Conservation (phyloP, 1,140 invertebrate species). For the Zelostemma sp. region DNA sequence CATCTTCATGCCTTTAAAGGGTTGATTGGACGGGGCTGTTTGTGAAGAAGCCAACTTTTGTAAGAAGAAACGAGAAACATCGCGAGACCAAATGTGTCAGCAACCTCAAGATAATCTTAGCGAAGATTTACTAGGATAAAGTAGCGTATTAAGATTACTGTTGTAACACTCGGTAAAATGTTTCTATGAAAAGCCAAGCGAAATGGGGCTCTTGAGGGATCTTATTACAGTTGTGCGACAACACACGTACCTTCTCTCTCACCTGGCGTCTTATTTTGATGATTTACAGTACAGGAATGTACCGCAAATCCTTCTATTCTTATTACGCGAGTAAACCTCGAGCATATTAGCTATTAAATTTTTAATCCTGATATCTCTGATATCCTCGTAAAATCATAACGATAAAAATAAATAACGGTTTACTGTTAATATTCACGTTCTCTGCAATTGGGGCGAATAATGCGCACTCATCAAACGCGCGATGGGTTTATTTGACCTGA, state of each 20-base stretch:
- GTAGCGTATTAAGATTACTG: constrained; percentile 32
- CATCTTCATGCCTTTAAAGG: no score
- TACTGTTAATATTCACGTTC: no score
- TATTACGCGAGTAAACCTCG: constrained; percentile 28
- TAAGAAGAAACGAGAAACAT: no score
- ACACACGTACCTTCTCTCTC: constrained; percentile 31
- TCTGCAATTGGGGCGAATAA: no score
- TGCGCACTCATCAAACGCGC: no score
- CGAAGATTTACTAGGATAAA: constrained; percentile 43
- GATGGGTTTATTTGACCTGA: no score
- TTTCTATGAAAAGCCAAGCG: constrained; percentile 37
- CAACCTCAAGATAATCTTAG: constrained; percentile 35
- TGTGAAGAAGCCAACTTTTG: no score
- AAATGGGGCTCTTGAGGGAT: constrained; percentile 37
- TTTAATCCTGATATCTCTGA: no score
- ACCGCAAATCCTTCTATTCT: constrained; percentile 27
- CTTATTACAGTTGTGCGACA: constrained; percentile 42
- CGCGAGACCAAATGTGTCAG: no score
- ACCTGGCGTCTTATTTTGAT: constrained; percentile 42
- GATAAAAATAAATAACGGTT: no score
- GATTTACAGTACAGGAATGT: constrained; percentile 20
- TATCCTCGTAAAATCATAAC: no score
- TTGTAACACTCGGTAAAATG: constrained; percentile 36
- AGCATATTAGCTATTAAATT: neutral
- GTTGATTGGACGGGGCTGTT: no score